phyloP scores from a whole-genome alignment of 2,113 vertebrate species.

The Spea bombifrons region DNA sequence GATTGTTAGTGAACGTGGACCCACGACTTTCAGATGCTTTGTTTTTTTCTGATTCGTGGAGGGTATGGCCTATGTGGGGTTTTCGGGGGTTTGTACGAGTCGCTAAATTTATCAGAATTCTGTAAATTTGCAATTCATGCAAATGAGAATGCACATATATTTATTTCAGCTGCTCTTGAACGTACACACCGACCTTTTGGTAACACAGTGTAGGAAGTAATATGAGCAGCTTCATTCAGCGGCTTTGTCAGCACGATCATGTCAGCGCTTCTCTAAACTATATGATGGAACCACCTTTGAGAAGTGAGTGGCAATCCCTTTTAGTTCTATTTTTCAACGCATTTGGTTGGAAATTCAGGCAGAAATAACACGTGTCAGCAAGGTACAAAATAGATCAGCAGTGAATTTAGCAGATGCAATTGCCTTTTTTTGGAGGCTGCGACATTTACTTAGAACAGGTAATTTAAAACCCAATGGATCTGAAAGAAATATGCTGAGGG shows the following conservation, averaged over 20 bases:
- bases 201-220: constrained; percentile 34
- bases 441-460: constrained; percentile 46
- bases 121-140: too few relatives aligned
- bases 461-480: constrained; percentile 47
- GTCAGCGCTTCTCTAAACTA: constrained; percentile 36
- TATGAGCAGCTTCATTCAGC: constrained; percentile 43
- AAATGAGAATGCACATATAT: too few relatives aligned
- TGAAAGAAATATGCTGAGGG: constrained; percentile 40
- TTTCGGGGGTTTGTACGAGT: too few relatives aligned
- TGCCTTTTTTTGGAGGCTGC: constrained; percentile 47
- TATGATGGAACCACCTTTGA: constrained; percentile 31
- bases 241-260: constrained; percentile 41
- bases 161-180: too few relatives aligned
- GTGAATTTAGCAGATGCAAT: constrained; percentile 47
- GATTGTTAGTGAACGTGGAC: too few relatives aligned
- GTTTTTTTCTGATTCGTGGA: too few relatives aligned
- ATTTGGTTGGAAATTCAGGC: constrained; percentile 42
- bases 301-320: constrained; percentile 19
- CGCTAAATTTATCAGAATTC: too few relatives aligned
- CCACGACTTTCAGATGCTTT: too few relatives aligned
- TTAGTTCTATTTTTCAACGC: constrained; percentile 26
- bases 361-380: constrained; percentile 44
- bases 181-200: constrained; percentile 21
- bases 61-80: too few relatives aligned
- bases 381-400: constrained; percentile 46